Base-by-base conservation (phyloP, 2,113 vertebrate genomes). In the Manacus vitellinus region DNA sequence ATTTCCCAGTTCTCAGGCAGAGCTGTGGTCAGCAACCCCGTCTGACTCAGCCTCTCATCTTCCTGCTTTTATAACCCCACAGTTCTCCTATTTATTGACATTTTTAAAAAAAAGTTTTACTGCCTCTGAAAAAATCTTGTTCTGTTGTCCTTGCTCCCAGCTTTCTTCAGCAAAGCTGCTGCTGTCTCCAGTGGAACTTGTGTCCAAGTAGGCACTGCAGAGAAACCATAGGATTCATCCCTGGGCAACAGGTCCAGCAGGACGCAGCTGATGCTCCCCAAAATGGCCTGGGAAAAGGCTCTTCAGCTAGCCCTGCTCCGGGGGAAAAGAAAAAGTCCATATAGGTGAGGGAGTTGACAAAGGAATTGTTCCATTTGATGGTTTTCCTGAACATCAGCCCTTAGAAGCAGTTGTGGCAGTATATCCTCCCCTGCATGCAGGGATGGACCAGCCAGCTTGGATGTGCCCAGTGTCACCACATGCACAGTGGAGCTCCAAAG, bases 41-140 rank as follows among this genome's bases (percentile, higher is more conserved):
- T 72, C 83, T 93, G 94, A 93, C 83, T 94, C 95, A 92, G 62
- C 70, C 33, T 78, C 91, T 94, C 85, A 88, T 80, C 92, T 84
- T 89, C 54, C 73, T 85, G 74, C 96, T 76, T 92, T 71, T 86
- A 81, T 96, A 85, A 61, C 21, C 56, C n/a, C 66, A 67, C 22
- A 37, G 19, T 87, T 95, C 80, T 91, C 56, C 67, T 80, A n/a
- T 68, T 82, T 88, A 94, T 90, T 92, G 62, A 74, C 73, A 9
- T 71, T 72, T 92, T 84, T 68, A 12, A 14, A 35, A 55, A 75
- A 75, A 73, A 61, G 25, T 46, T 52, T 91, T 82, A 54, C 54
- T 86, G 80, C 44, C 19, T 88, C 76, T 83, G 67, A 71, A 89
- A 81, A 88, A 76, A 70, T 27, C 31, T 12, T 85, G 1, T 47